Evolutionary conservation across 2,888 invertebrate genomes (phyloP).

Genomic region (Drosophila helvetica): DNA sequence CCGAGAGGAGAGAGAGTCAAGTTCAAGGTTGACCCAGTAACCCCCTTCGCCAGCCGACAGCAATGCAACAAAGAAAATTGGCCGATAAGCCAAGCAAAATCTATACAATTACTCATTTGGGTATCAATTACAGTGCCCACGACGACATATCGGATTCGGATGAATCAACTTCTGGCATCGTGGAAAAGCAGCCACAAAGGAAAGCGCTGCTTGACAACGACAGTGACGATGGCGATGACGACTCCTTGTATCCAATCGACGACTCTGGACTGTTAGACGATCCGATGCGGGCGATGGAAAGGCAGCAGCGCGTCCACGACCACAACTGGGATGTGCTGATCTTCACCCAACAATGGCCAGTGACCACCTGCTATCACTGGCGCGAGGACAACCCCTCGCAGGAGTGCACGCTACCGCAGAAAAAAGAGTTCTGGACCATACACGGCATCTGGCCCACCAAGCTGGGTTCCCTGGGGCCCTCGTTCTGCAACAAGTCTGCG

Average conservation of each 20-base stretch:
- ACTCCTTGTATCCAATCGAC: constrained; percentile 16
- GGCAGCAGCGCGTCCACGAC: constrained; percentile 34
- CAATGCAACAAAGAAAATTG: neutral
- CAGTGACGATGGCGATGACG: constrained; percentile 51
- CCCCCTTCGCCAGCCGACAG: neutral
- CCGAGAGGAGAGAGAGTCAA: constrained; percentile 31
- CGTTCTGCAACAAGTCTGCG: constrained; percentile 89
- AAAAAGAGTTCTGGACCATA: constrained; percentile 89
- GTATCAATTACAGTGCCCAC: constrained; percentile 32
- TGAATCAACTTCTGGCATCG: constrained; percentile 61
- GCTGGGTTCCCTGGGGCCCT: constrained; percentile 87
- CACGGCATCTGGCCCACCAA: constrained; percentile 94
- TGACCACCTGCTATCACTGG: constrained; percentile 89
- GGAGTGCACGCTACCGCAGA: constrained; percentile 87
- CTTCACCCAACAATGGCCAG: constrained; percentile 93
- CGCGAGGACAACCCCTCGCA: constrained; percentile 86
- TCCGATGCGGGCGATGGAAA: neutral
- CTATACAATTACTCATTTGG: constrained; percentile 30
- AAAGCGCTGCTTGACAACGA: neutral
- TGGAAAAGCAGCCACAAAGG: constrained; percentile 45
- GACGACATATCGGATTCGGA: constrained; percentile 51
- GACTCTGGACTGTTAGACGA: constrained; percentile 5
- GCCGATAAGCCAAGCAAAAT: constrained; percentile 14
- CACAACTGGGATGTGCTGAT: constrained; percentile 90
- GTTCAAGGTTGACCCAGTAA: constrained; percentile 66